Conservation (phyloP, 2,113 vertebrate species). For the Craseonycteris thonglongyai region DNA sequence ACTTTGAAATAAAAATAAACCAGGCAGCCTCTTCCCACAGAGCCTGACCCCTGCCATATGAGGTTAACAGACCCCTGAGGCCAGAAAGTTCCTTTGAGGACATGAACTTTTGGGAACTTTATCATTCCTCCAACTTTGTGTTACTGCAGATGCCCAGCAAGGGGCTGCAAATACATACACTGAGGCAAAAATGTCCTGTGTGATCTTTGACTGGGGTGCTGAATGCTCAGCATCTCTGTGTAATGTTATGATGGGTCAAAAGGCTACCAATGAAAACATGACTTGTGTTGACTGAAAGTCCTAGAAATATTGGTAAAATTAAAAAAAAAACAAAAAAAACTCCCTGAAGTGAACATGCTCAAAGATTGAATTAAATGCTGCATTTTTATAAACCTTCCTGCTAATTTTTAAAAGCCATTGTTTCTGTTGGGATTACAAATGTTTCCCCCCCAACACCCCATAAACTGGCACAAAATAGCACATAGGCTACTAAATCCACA, state of each 20-base stretch:
- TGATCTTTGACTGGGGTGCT: not conserved
- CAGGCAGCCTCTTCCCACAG: not conserved
- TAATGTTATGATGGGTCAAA: not conserved
- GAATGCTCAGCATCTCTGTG: not conserved
- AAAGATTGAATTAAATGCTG: not conserved
- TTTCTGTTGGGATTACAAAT: not conserved
- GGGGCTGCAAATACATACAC: too few relatives aligned
- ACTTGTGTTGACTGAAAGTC: not conserved
- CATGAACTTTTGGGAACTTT: not conserved
- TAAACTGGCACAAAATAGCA: not conserved
- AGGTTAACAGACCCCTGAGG: not conserved
- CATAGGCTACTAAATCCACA: not conserved
- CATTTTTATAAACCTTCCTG: not conserved
- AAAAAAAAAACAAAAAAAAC: not conserved
- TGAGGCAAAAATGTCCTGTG: rapidly evolving
- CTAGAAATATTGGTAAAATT: not conserved
- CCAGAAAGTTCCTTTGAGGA: rapidly evolving
- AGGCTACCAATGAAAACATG: not conserved
- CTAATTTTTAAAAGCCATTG: not conserved
- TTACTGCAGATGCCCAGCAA: not conserved
- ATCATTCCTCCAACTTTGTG: too few relatives aligned
- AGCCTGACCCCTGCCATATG: not conserved
- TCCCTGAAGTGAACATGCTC: not conserved
- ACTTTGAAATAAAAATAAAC: not conserved
- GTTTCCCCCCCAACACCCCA: not conserved